Percentiles rank a stretch among this genome's conserved stretches.
phyloP scores from a whole-genome alignment of 2,888 invertebrate genomes.

The Aleiodes testaceus region DNA sequence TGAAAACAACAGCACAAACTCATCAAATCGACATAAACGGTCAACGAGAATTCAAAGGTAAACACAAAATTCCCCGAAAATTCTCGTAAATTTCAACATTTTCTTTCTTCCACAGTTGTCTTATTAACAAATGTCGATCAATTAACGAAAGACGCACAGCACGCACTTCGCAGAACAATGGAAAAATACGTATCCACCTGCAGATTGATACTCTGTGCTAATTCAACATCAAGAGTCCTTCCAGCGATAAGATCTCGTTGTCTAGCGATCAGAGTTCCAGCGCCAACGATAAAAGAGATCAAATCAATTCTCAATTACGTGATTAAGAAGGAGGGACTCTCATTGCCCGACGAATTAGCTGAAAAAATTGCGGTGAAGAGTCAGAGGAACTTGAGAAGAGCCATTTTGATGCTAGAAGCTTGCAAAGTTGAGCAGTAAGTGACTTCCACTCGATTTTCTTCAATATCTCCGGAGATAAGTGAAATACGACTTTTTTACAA shows the following conservation, averaged over 20 bases:
- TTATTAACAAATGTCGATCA: conserved; percentile 96
- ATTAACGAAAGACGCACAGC: conserved; percentile 97
- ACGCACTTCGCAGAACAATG: conserved; percentile 98
- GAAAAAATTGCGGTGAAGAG: conserved; percentile 84
- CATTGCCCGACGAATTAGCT: conserved; percentile 84
- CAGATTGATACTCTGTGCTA: conserved; percentile 93
- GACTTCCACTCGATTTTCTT: background rate
- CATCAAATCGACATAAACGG: conserved; percentile 92
- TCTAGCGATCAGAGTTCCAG: conserved; percentile 91
- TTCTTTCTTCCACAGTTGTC: conserved; percentile 79
- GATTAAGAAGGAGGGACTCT: conserved; percentile 87
- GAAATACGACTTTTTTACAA: too few species aligned
- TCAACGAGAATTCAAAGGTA: conserved; percentile 94
- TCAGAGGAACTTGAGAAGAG: conserved; percentile 91
- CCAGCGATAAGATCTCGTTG: conserved; percentile 98
- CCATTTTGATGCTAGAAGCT: conserved; percentile 94
- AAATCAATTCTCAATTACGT: conserved; percentile 77
- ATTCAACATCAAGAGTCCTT: conserved; percentile 95
- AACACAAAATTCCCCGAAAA: too few species aligned
- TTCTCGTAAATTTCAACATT: conserved; percentile 2
- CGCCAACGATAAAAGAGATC: conserved; percentile 88
- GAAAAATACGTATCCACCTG: conserved; percentile 98
- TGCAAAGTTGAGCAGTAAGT: conserved; percentile 89
- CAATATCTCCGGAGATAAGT: too few species aligned
- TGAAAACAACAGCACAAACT: conserved; percentile 97